A percentile compares a stretch with the other conserved stretches of the same genome.
Conservation (phyloP, 2,797 vertebrate genomes). For the Phrynocephalus forsythii region DNA sequence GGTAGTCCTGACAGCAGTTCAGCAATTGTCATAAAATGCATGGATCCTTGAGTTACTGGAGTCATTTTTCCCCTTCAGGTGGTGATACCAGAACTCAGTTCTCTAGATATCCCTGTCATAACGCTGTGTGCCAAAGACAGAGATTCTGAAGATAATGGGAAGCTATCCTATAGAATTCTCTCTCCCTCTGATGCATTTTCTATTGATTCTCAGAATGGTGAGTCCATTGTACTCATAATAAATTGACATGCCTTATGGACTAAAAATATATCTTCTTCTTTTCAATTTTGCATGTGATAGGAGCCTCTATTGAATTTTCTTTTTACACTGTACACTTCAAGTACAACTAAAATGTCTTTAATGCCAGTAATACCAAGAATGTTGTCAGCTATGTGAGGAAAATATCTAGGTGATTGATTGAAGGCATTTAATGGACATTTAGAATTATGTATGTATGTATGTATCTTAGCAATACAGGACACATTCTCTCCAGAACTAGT, state of each 20-base stretch:
- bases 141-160: slow-evolving; percentile 82
- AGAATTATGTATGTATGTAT: background rate
- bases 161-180: slow-evolving; percentile 87
- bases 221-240: slow-evolving; percentile 53
- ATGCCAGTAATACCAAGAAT: background rate
- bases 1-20: background rate
- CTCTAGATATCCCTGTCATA: slow-evolving; percentile 77
- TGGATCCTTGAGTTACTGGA: slow-evolving; percentile 1
- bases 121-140: slow-evolving; percentile 84
- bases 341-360: background rate
- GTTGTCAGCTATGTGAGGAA: background rate
- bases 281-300: slow-evolving; percentile 25
- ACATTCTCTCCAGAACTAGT: background rate
- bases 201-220: slow-evolving; percentile 87
- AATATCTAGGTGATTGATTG: slow-evolving; percentile 4
- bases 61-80: slow-evolving; percentile 74
- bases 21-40: background rate
- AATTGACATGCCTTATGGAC: slow-evolving; percentile 8
- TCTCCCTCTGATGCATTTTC: slow-evolving; percentile 83
- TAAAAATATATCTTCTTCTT: slow-evolving; percentile 18
- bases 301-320: background rate
- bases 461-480: no score
- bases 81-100: slow-evolving; percentile 81
- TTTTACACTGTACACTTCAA: background rate
- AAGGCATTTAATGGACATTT: background rate